These are phyloP conservation scores for Alaudala cheleensis DNA, from an alignment of 2,113 vertebrate genomes.

Conservation along the genomic window DNA sequence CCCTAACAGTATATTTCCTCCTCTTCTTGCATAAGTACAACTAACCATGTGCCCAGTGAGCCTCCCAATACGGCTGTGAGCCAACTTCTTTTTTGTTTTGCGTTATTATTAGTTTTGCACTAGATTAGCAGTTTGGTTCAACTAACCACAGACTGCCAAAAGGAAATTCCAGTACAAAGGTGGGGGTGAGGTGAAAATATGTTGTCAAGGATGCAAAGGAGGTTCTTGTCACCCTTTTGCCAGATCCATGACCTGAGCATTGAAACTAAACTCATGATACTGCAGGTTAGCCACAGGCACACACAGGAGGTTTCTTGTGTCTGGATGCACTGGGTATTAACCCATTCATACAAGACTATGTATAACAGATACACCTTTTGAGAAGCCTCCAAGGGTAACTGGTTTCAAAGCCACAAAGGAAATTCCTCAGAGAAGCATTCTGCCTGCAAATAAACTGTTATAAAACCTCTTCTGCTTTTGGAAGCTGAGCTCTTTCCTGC, in stretches of 20 bases:
- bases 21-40: not conserved
- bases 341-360: not conserved
- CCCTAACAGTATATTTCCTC: not conserved
- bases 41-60: not conserved
- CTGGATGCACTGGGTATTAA: not conserved
- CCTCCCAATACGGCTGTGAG: not conserved
- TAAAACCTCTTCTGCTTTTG: not conserved
- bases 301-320: not conserved
- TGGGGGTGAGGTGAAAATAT: not conserved
- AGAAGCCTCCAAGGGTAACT: not conserved
- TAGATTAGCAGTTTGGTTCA: not conserved
- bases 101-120: not conserved
- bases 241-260: not conserved
- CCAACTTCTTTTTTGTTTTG: not conserved
- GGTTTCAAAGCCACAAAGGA: not conserved
- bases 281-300: not conserved
- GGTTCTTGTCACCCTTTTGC: not conserved
- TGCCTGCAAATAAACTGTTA: not conserved
- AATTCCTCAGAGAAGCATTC: not conserved
- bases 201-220: not conserved
- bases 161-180: not conserved
- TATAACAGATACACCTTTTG: not conserved
- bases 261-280: not conserved
- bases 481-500: not conserved
- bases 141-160: not conserved